Conservation (phyloP, 2,888 invertebrate species). For the Pherbina coryleti region DNA sequence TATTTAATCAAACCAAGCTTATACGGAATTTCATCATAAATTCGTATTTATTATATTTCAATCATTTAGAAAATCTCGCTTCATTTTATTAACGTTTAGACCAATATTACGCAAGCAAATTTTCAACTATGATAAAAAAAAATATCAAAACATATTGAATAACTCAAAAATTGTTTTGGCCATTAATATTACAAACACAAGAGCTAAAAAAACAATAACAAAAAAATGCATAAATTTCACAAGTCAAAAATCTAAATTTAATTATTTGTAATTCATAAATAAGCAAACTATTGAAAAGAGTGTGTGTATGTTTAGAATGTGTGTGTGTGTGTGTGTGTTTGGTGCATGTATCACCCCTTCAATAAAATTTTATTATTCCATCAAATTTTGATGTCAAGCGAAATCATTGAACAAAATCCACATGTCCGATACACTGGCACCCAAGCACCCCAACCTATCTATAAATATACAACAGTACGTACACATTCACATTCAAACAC, state of each 20-base stretch:
- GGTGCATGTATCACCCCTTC: no score
- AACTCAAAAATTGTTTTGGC: not conserved
- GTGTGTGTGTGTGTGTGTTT: no score
- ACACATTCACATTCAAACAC: not conserved
- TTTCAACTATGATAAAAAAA: no score
- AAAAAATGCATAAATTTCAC: not conserved
- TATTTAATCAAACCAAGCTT: no score
- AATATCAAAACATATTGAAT: not conserved
- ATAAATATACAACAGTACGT: not conserved
- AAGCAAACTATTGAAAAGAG: not conserved
- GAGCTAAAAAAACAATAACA: not conserved
- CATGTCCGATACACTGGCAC: slow-evolving; percentile 35
- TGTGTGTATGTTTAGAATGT: not conserved
- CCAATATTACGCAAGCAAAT: no score
- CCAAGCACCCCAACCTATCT: not conserved
- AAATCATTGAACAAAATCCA: slow-evolving; percentile 41
- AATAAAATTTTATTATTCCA: not conserved
- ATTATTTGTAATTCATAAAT: not conserved
- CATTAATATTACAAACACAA: not conserved
- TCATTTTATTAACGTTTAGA: no score
- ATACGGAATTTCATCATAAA: no score
- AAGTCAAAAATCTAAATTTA: not conserved
- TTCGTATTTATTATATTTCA: no score
- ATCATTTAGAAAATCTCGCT: no score
- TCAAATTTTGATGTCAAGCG: slow-evolving; percentile 16